Evolutionary conservation across 92 coral and sea anemone species (phyloP).

Genomic region (Virgularia gustaviana): DNA sequence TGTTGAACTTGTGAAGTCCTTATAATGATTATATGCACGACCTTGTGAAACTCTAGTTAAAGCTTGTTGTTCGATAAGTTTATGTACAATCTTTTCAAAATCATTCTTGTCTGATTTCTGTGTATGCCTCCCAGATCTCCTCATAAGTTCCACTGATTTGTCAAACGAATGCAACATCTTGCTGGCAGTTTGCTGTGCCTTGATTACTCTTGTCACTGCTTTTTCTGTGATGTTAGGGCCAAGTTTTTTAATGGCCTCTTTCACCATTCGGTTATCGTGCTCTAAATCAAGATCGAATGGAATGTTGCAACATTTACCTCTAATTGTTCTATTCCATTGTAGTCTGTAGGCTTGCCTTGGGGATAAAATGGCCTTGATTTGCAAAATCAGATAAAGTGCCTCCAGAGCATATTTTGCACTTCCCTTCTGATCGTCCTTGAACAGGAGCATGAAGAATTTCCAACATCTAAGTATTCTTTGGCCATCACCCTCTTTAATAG

Average conservation of each 20-base stretch:
- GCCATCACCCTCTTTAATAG: conserved; percentile 65
- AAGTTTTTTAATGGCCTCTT: conserved; percentile 41
- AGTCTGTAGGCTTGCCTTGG: conserved; percentile 57
- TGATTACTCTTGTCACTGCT: conserved; percentile 32
- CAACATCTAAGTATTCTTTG: conserved; percentile 55
- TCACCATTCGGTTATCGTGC: conserved; percentile 37
- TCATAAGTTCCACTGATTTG: not conserved
- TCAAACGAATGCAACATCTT: conserved; percentile 23
- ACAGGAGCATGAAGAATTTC: conserved; percentile 59
- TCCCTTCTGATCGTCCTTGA: conserved; percentile 47
- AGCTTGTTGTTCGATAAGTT: conserved; percentile 24
- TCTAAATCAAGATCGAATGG: conserved; percentile 45
- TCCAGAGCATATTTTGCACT: conserved; percentile 63
- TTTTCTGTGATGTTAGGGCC: conserved; percentile 32
- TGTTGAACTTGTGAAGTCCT: conserved; percentile 3
- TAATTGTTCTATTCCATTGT: conserved; percentile 46
- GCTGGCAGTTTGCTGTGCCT: conserved; percentile 37
- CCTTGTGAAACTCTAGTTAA: conserved; percentile 18
- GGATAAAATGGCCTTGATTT: conserved; percentile 47
- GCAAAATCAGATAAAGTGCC: conserved; percentile 58
- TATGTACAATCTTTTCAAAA: conserved; percentile 8
- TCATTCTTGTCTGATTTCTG: conserved; percentile 16
- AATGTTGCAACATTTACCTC: conserved; percentile 24
- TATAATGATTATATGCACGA: conserved; percentile 23
- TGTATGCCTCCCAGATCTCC: conserved; percentile 37